Evolutionary conservation across 2,888 invertebrate species (phyloP).

Genomic region (Oasisia sp.): DNA sequence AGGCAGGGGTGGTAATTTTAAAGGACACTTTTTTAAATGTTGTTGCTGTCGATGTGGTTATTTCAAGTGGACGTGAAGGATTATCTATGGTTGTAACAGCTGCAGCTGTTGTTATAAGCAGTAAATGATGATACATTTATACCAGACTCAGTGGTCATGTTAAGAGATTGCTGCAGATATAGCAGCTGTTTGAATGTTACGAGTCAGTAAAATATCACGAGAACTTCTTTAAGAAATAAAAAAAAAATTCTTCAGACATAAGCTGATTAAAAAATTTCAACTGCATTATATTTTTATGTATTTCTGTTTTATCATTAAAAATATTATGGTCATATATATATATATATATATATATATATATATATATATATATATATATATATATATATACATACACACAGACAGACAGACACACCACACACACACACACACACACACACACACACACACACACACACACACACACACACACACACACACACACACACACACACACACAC

Average conservation of each 20-base stretch:
- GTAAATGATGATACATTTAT: background rate
- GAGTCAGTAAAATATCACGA: background rate
- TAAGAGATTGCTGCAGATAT: background rate
- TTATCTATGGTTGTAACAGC: background rate
- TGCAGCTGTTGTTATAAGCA: constrained; percentile 5
- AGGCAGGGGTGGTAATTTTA: background rate
- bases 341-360: background rate
- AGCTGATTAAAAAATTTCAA: too few species aligned
- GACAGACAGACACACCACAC: too few species aligned
- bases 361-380: background rate
- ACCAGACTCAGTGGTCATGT: background rate
- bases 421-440: too few species aligned
- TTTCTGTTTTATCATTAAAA: too few species aligned
- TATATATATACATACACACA: background rate
- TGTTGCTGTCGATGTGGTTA: background rate
- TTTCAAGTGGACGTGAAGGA: background rate
- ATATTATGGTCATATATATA: background rate
- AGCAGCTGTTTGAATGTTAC: background rate
- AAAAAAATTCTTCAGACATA: too few species aligned
- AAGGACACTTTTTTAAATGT: background rate
- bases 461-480: too few species aligned
- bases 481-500: too few species aligned
- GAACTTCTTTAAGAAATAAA: too few species aligned
- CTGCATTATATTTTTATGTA: too few species aligned
- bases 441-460: too few species aligned